A percentile compares a stretch with the other conserved stretches of the same genome.
Evolutionary conservation across 2,888 invertebrate genomes (phyloP).

Genomic region (Drosophila aldrichi): DNA sequence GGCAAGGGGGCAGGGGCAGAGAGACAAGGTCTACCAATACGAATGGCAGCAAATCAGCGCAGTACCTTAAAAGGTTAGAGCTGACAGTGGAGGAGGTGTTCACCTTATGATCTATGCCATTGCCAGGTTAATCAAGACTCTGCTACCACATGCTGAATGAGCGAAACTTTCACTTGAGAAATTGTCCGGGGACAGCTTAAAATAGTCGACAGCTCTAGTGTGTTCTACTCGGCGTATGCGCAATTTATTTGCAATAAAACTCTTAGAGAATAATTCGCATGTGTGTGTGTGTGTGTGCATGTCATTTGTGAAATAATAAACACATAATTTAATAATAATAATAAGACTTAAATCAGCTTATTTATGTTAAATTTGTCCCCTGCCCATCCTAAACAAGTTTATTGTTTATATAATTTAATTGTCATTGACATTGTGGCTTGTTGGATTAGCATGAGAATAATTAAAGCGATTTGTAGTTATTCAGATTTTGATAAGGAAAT

Average conservation of each 20-base stretch:
- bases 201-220: not conserved
- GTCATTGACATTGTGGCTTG: not conserved
- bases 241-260: not conserved
- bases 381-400: not conserved
- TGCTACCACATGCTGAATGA: not conserved
- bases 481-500: not conserved
- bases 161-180: slow-evolving; percentile 7
- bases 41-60: slow-evolving; percentile 25
- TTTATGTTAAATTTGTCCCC: not conserved
- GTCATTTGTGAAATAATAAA: not conserved
- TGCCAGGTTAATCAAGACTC: slow-evolving; percentile 22
- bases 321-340: not conserved
- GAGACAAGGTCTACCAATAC: slow-evolving; percentile 11
- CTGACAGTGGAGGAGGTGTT: not conserved
- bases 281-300: not conserved
- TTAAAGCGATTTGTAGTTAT: not conserved
- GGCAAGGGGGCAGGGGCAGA: slow-evolving; percentile 1
- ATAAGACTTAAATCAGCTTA: not conserved
- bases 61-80: slow-evolving; percentile 41
- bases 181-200: slow-evolving; percentile 2
- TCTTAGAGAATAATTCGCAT: not conserved
- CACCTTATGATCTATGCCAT: slow-evolving; percentile 25
- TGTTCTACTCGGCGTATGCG: not conserved
- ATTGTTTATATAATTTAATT: slow-evolving; percentile 8
- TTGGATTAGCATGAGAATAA: not conserved